These are phyloP conservation scores for Hippocampus guttulatus DNA, from an alignment of 2,113 vertebrate species.

Conservation along the genomic window DNA sequence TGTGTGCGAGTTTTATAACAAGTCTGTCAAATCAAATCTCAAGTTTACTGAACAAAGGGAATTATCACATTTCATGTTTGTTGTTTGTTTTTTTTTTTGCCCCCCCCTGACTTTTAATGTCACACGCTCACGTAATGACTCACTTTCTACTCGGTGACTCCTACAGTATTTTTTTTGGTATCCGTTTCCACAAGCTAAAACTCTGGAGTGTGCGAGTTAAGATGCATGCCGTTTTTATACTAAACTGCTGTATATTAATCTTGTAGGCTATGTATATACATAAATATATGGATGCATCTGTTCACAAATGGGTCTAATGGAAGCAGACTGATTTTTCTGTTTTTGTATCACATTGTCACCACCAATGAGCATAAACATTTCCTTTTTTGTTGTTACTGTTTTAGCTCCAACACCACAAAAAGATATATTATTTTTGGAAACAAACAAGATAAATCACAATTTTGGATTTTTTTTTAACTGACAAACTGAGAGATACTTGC, in stretches of 20 bases:
- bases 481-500: no score
- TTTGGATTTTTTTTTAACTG: neutral
- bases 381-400: neutral
- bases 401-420: neutral
- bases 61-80: neutral
- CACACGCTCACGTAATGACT: neutral
- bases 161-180: conserved; percentile 6
- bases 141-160: neutral
- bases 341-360: conserved; percentile 48
- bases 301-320: conserved; percentile 19
- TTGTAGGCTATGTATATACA: conserved; percentile 23
- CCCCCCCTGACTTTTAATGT: neutral
- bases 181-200: conserved; percentile 32
- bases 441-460: neutral
- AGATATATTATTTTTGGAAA: neutral
- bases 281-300: conserved; percentile 35
- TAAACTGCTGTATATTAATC: conserved; percentile 40
- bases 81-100: neutral
- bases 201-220: conserved; percentile 38
- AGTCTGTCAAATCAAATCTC: neutral
- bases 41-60: conserved; percentile 3
- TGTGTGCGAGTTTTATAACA: conserved; percentile 19
- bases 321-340: conserved; percentile 52
- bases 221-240: conserved; percentile 68
- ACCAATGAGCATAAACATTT: neutral